Evolutionary conservation across 2,113 vertebrate species (phyloP).

Genomic region (Cathartes aura): DNA sequence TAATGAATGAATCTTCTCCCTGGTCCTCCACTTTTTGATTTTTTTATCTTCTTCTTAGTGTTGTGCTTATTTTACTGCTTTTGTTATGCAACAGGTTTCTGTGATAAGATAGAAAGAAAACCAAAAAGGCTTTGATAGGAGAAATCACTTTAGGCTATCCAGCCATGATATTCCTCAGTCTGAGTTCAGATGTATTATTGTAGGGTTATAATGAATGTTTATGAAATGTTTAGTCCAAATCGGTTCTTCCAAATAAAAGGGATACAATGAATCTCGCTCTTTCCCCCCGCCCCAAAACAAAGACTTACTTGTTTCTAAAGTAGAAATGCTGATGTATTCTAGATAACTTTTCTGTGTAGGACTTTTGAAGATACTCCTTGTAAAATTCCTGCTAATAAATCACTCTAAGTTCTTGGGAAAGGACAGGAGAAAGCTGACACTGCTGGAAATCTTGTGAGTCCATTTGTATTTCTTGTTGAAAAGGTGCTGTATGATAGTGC

Average conservation of each 20-base stretch:
- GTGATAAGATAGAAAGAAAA: neutral
- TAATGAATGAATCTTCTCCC: neutral
- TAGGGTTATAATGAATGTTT: neutral
- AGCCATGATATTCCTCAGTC: neutral
- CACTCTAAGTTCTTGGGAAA: neutral
- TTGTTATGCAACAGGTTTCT: neutral
- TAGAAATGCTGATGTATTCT: neutral
- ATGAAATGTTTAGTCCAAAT: neutral
- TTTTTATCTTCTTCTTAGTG: neutral
- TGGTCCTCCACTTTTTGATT: neutral
- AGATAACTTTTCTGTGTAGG: neutral
- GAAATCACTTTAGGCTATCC: neutral
- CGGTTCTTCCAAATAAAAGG: neutral
- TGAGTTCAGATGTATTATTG: neutral
- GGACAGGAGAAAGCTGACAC: neutral
- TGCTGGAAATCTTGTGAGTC: neutral
- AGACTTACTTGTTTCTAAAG: neutral
- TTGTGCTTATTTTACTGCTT: neutral
- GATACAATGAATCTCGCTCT: neutral
- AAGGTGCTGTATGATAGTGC: neutral
- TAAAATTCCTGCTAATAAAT: neutral
- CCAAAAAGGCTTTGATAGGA: neutral
- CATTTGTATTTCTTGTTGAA: neutral
- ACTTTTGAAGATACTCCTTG: neutral
- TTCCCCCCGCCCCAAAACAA: fast-evolving